Percentiles rank a stretch among this genome's conserved stretches.
Evolutionary conservation across 2,888 invertebrate genomes (phyloP).

Genomic region (Drosophila subquinaria): DNA sequence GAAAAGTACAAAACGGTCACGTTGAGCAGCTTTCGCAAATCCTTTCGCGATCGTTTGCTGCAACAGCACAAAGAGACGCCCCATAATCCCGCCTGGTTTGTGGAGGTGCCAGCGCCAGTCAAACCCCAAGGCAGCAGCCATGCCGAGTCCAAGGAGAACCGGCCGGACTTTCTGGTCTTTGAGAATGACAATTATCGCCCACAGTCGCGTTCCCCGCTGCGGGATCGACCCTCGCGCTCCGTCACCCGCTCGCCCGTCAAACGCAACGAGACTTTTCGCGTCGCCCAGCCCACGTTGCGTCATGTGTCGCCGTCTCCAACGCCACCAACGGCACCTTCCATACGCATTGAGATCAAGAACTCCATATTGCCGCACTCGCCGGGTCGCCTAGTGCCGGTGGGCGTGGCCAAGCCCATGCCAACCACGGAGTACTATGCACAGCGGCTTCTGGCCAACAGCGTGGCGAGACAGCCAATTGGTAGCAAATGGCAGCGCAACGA

Average conservation of each 20-base stretch:
- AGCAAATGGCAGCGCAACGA: conserved; percentile 55
- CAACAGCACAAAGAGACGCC: conserved; percentile 81
- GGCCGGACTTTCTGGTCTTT: conserved; percentile 79
- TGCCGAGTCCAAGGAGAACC: conserved; percentile 68
- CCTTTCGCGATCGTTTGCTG: conserved; percentile 83
- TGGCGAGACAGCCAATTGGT: conserved; percentile 15
- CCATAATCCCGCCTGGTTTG: conserved; percentile 85
- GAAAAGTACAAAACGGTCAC: conserved; percentile 85
- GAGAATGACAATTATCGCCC: conserved; percentile 84
- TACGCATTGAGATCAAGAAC: conserved; percentile 85
- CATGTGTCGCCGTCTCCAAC: conserved; percentile 60
- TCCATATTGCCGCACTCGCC: conserved; percentile 84
- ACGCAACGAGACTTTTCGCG: conserved; percentile 79
- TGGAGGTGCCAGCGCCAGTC: conserved; percentile 79
- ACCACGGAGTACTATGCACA: conserved; percentile 71
- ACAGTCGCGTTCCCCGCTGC: conserved; percentile 82
- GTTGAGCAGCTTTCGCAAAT: conserved; percentile 84
- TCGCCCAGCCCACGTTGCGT: conserved; percentile 64
- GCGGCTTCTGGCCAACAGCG: conserved; percentile 61
- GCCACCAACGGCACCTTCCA: conserved; percentile 59
- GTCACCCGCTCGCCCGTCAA: conserved; percentile 76
- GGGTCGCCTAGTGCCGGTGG: conserved; percentile 83
- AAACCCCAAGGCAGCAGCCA: not conserved
- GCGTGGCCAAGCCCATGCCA: conserved; percentile 85
- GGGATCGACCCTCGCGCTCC: conserved; percentile 72